phyloP scores from a whole-genome alignment of 2,888 invertebrate genomes.

The Nomada flava region DNA sequence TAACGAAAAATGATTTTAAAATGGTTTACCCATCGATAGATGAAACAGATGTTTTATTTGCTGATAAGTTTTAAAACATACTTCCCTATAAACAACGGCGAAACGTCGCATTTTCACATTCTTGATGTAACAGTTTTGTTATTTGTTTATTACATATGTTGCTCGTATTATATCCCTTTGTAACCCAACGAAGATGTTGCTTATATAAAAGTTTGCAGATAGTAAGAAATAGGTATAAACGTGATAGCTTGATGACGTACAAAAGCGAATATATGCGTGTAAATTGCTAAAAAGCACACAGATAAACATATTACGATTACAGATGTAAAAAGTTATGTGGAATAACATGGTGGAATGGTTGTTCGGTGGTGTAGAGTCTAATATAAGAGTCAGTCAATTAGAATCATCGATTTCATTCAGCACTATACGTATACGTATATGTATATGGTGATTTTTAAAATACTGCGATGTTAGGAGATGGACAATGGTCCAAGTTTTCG shows the following conservation, averaged over 20 bases:
- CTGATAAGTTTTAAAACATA: background rate
- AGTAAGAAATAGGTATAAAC: background rate
- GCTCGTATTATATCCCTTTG: background rate
- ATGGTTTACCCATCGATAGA: background rate
- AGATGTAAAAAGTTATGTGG: slow-evolving; percentile 64
- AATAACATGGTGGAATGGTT: slow-evolving; percentile 48
- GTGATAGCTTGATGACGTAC: background rate
- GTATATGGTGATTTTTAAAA: background rate
- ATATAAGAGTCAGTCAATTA: slow-evolving; percentile 81
- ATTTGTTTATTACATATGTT: too few relatives aligned
- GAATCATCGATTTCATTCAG: slow-evolving; percentile 42
- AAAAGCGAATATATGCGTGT: background rate
- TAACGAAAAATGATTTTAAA: background rate
- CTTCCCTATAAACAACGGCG: background rate
- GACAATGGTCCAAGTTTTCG: slow-evolving; percentile 7
- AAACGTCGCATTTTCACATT: background rate
- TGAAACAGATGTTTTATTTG: too few relatives aligned
- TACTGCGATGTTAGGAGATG: slow-evolving; percentile 14
- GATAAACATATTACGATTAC: background rate
- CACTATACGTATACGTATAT: background rate
- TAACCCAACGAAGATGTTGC: background rate
- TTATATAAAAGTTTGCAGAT: background rate
- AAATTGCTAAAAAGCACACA: too few relatives aligned
- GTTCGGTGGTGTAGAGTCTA: slow-evolving; percentile 78
- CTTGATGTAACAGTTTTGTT: background rate